Evolutionary conservation across 35 echinoderm and acorn worm species (phyloP).

Genomic region (Ptychodera flava): DNA sequence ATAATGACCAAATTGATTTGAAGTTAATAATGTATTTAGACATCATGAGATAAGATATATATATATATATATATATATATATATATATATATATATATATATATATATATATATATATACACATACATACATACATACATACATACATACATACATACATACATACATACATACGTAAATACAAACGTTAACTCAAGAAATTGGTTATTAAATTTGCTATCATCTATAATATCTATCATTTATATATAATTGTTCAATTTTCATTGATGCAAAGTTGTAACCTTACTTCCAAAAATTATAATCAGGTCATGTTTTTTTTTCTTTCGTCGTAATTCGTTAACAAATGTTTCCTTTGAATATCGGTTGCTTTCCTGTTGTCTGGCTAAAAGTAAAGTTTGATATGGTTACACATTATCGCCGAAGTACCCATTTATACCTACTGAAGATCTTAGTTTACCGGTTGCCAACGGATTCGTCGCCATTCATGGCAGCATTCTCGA

Average conservation of each 20-base stretch:
- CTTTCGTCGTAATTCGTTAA: background rate
- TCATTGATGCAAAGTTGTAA: background rate
- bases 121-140: constrained; percentile 3
- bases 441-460: no score
- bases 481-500: no score
- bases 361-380: no score
- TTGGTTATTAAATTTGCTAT: background rate
- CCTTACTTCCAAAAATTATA: background rate
- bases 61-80: constrained; percentile 7
- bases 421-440: no score
- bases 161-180: background rate
- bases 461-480: no score
- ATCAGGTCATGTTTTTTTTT: background rate
- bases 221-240: background rate
- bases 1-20: no score
- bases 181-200: background rate
- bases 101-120: constrained; percentile 14
- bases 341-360: background rate
- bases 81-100: constrained; percentile 8
- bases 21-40: no score
- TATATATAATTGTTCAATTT: background rate
- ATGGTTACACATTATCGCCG: no score
- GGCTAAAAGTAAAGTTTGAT: no score
- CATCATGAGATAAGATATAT: no score
- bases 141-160: constrained; percentile 7